Evolutionary conservation across 1,140 invertebrate genomes (phyloP).

Genomic region (Meloidogyne exigua): DNA sequence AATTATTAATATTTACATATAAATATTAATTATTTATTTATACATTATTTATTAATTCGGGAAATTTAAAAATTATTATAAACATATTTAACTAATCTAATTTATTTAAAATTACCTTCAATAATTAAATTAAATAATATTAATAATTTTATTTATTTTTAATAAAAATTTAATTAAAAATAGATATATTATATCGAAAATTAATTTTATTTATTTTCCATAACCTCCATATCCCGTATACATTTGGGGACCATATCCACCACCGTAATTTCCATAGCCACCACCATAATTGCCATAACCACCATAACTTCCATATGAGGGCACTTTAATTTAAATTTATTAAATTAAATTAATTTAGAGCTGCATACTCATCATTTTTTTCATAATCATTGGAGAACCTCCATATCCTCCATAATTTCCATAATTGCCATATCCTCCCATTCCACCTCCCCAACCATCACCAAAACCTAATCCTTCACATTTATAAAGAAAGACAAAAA

Average conservation of each 20-base stretch:
- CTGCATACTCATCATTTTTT: not conserved
- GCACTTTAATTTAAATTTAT: not conserved
- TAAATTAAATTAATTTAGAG: not conserved
- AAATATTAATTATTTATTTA: no score
- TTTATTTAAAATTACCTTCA: no score
- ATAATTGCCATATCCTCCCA: not conserved
- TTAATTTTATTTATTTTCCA: conserved; percentile 1
- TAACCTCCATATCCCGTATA: not conserved
- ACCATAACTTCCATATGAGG: not conserved
- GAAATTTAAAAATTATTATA: no score
- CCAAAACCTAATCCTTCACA: not conserved
- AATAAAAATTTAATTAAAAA: not conserved
- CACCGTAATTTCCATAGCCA: not conserved
- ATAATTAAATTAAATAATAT: no score
- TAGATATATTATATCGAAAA: not conserved
- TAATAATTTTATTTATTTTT: not conserved
- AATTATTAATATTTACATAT: no score
- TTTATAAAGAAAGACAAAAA: not conserved
- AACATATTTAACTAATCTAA: no score
- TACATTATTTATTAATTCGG: no score
- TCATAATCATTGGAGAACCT: not conserved
- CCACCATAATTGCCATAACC: not conserved
- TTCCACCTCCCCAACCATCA: not conserved
- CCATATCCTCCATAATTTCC: not conserved
- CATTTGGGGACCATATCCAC: not conserved